These are phyloP conservation scores for Gobionotothen gibberifrons DNA, from an alignment of 2,797 vertebrate genomes.

Conservation along the genomic window DNA sequence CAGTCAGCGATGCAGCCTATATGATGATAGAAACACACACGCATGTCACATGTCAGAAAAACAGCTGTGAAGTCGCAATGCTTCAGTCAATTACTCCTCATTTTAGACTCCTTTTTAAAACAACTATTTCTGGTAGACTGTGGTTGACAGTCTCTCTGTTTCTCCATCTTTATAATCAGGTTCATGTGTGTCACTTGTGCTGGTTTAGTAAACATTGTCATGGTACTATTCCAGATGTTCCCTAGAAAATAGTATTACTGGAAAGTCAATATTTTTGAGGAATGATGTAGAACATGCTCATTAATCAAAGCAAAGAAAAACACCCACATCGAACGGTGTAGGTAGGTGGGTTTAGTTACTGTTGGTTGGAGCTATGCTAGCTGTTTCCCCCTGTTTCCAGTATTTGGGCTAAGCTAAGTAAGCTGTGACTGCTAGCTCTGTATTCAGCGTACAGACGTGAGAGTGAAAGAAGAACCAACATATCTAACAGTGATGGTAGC, in stretches of 20 bases:
- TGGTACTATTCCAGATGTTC: not conserved
- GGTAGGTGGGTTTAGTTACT: not conserved
- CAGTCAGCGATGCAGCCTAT: slow-evolving; percentile 94
- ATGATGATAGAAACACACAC: slow-evolving; percentile 31
- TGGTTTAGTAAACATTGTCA: slow-evolving; percentile 7
- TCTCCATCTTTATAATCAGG: slow-evolving; percentile 8
- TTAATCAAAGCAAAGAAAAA: not conserved
- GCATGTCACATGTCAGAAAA: slow-evolving; percentile 13
- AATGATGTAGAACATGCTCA: not conserved
- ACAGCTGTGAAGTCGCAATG: slow-evolving; percentile 19
- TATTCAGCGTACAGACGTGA: too few species aligned
- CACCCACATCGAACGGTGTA: not conserved
- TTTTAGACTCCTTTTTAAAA: slow-evolving; percentile 3
- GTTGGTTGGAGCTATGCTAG: not conserved
- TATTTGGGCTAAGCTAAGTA: not conserved
- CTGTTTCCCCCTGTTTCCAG: not conserved
- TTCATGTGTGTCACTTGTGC: not conserved
- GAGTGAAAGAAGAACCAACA: not conserved
- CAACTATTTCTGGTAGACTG: slow-evolving; percentile 33
- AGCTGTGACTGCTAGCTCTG: too few species aligned
- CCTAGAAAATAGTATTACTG: not conserved
- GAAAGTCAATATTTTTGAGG: not conserved
- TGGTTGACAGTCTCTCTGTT: slow-evolving; percentile 17
- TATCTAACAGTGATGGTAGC: not conserved
- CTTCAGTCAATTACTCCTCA: slow-evolving; percentile 1